phyloP scores from a whole-genome alignment of 2,888 invertebrate genomes.

The Coelinius sp. region DNA sequence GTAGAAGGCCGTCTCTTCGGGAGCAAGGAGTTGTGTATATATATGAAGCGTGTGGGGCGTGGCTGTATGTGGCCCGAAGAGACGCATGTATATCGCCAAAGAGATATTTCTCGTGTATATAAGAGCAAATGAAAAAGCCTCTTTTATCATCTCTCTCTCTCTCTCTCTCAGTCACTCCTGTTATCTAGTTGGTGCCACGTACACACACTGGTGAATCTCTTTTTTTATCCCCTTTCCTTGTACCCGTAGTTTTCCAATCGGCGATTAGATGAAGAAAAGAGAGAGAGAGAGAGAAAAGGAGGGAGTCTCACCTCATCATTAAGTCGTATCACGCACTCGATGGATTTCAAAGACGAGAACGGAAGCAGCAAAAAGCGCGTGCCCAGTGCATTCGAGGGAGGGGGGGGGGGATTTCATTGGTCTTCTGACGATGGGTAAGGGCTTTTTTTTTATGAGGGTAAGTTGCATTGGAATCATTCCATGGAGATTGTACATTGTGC shows the following conservation, averaged over 20 bases:
- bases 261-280: conserved; percentile 28
- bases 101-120: neutral
- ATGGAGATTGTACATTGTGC: too few relatives aligned
- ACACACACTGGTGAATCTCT: too few relatives aligned
- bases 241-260: conserved; percentile 36
- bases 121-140: too few relatives aligned
- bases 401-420: neutral
- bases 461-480: too few relatives aligned
- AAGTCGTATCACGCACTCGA: conserved; percentile 38
- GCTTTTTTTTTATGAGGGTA: too few relatives aligned
- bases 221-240: neutral
- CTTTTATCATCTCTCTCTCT: too few relatives aligned
- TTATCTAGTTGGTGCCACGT: conserved; percentile 23
- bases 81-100: conserved; percentile 34
- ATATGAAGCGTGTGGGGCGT: too few relatives aligned
- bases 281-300: conserved; percentile 2
- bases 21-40: conserved; percentile 25
- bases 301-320: conserved; percentile 28
- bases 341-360: conserved; percentile 46
- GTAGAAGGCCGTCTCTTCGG: conserved; percentile 38
- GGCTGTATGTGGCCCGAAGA: conserved; percentile 30
- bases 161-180: conserved; percentile 1
- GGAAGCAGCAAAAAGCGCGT: conserved; percentile 48
- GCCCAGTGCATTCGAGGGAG: conserved; percentile 16
- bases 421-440: too few relatives aligned